Evolutionary conservation across 2,888 invertebrate species (phyloP).

Genomic region (Plutella xylostella): DNA sequence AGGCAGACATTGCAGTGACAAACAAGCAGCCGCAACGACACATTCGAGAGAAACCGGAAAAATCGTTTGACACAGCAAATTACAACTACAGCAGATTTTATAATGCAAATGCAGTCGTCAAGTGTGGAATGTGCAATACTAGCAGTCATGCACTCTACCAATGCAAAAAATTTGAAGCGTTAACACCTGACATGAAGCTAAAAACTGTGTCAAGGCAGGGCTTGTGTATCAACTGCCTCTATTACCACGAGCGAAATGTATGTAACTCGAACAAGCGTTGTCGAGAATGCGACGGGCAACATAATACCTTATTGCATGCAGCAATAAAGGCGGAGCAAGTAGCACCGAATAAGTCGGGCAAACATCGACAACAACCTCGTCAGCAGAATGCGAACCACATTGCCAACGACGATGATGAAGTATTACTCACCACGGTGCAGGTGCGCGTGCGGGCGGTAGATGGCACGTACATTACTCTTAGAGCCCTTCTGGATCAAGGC

Average conservation of each 20-base stretch:
- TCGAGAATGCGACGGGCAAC: constrained; percentile 9
- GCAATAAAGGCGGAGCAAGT: no score
- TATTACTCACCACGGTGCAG: constrained; percentile 5
- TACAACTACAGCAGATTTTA: neutral
- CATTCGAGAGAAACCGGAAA: no score
- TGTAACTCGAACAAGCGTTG: constrained; percentile 9
- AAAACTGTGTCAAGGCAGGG: constrained; percentile 5
- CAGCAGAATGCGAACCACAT: neutral
- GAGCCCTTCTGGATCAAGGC: neutral
- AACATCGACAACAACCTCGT: constrained; percentile 2
- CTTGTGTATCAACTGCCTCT: constrained; percentile 10
- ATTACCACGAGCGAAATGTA: constrained; percentile 2
- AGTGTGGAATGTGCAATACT: neutral
- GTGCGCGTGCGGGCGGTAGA: neutral
- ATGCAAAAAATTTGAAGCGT: constrained; percentile 6
- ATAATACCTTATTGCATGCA: no score
- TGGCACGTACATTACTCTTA: neutral
- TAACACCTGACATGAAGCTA: constrained; percentile 1
- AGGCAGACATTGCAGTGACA: no score
- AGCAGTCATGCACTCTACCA: constrained; percentile 8
- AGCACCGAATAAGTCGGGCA: neutral
- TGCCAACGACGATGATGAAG: neutral
- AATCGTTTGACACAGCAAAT: no score
- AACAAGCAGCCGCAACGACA: neutral
- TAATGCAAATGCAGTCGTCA: neutral